Evolutionary conservation across 2,113 vertebrate species (phyloP).

Genomic region (Columba janthina): DNA sequence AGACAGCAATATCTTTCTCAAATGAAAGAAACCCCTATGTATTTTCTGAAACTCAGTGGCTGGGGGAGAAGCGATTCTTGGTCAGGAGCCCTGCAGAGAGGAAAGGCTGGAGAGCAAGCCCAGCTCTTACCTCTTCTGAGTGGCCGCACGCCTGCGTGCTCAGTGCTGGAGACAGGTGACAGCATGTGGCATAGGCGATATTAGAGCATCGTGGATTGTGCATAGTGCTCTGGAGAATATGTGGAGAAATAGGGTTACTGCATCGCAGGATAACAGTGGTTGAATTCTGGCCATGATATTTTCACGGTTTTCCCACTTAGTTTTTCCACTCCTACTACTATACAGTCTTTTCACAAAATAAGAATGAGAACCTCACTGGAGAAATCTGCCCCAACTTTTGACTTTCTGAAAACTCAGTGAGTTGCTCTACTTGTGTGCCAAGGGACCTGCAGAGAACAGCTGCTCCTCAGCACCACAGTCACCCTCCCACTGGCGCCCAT

Average conservation of each 20-base stretch:
- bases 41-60: not conserved
- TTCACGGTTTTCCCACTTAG: not conserved
- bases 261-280: not conserved
- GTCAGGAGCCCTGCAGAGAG: not conserved
- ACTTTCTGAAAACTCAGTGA: not conserved
- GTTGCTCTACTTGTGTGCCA: not conserved
- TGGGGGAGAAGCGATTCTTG: fast-evolving
- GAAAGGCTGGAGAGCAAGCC: not conserved
- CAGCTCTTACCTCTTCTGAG: not conserved
- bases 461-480: not conserved
- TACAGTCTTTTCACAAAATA: not conserved
- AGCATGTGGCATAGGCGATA: not conserved
- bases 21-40: not conserved
- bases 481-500: fast-evolving
- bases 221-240: not conserved
- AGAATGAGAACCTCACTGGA: not conserved
- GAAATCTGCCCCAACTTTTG: not conserved
- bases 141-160: fast-evolving
- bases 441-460: not conserved
- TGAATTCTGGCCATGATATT: not conserved
- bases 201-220: not conserved
- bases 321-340: not conserved
- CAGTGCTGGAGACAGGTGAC: fast-evolving
- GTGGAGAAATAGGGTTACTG: not conserved
- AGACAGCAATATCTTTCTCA: not conserved